Evolutionary conservation across 2,888 invertebrate species (phyloP), one percentile per base, ranked within the genome.

Genomic region (Palloptera scutellata): DNA sequence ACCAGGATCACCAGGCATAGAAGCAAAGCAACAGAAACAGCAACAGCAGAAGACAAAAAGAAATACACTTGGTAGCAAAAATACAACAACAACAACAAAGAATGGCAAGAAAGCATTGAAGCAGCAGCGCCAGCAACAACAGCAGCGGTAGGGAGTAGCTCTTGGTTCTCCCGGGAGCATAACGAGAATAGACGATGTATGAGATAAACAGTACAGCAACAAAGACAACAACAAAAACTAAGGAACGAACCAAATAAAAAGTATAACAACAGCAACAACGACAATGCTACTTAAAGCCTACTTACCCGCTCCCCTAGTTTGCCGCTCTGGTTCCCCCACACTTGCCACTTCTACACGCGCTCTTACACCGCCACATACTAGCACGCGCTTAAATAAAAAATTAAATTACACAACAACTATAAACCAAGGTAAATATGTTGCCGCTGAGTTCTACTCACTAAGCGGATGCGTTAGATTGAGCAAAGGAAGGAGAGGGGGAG

Each of bases 131-230:
- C 40, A 41, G 12, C 20, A 57, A 9, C 20, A 20, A 57, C 42
- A 41, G 15, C 9, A 61, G 42, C 30, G 42, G 17, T 15, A 58
- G 41, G 40, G 45, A 10, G 53, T 17, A 15, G 30, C 60, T 17
- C 20, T 45, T 42, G 42, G 17, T 30, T 60, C 54, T 61, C 42
- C 48, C 61, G 61, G 45, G 55, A 15, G 51, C 64, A 48, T 59
- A 70, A 70, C 64, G 60, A 57, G 55, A 70, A 70, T 68, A 66
- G 66, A 66, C 61, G 63, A 63, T 58, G 63, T 52, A 60, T 60
- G 42, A 53, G n/a, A 66, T n/a, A 55, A 48, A 54, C 10, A 65
- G 45, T n/a, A 52, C 19, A 60, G 10, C 51, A 52, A 61, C 52
- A 61, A 61, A 19, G 48, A 61, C 19, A 61, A 61, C 51, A 61